Evolutionary conservation across 2,888 invertebrate species (phyloP).

Genomic region (Erannis defoliaria): DNA sequence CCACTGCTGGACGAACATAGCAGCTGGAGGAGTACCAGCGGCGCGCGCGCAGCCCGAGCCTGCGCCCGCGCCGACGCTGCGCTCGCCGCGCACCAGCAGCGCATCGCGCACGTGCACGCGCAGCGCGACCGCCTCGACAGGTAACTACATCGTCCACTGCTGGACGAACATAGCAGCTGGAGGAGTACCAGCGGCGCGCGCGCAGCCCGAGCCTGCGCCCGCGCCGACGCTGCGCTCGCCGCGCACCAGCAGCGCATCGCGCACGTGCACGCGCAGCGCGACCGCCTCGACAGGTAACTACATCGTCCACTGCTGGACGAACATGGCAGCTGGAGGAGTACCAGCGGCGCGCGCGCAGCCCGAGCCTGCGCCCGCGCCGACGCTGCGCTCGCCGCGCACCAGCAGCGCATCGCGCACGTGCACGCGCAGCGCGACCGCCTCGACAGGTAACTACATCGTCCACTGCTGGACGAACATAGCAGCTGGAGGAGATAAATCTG

Average conservation of each 20-base stretch:
- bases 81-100: slow-evolving; percentile 32
- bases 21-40: too few species aligned
- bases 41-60: too few species aligned
- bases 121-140: slow-evolving; percentile 61
- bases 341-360: too few species aligned
- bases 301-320: too few species aligned
- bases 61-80: slow-evolving; percentile 36
- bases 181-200: slow-evolving; percentile 83
- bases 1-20: too few species aligned
- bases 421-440: slow-evolving; percentile 60
- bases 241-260: slow-evolving; percentile 28
- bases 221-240: neutral
- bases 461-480: too few species aligned
- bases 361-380: slow-evolving; percentile 42
- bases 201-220: slow-evolving; percentile 72
- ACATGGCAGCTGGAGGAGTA: too few species aligned
- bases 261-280: slow-evolving; percentile 50
- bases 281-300: slow-evolving; percentile 51
- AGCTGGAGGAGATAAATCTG: slow-evolving; percentile 85
- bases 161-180: too few species aligned
- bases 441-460: too few species aligned
- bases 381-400: slow-evolving; percentile 31
- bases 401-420: slow-evolving; percentile 15
- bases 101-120: slow-evolving; percentile 16
- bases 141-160: too few species aligned